Conservation (phyloP, 2,888 invertebrate genomes). For the Lottia scabra region DNA sequence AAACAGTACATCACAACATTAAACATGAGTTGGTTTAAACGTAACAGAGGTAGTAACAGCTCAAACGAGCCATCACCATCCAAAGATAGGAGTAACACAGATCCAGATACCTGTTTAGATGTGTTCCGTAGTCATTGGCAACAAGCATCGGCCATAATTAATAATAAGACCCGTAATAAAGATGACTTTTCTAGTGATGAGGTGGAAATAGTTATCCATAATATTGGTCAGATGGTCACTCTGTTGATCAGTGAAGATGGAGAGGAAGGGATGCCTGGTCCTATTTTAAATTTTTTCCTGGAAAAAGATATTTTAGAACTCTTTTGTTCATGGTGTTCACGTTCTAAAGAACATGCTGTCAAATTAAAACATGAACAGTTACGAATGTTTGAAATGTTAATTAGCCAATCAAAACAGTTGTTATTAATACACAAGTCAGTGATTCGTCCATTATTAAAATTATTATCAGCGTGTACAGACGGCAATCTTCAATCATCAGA, state of each 20-base stretch:
- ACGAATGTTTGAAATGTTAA: slow-evolving; percentile 86
- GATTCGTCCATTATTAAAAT: slow-evolving; percentile 84
- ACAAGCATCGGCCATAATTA: slow-evolving; percentile 83
- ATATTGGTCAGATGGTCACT: slow-evolving; percentile 90
- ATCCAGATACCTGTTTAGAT: slow-evolving; percentile 83
- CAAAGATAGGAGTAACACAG: slow-evolving; percentile 70
- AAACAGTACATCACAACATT: too few species aligned
- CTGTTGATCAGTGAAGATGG: slow-evolving; percentile 81
- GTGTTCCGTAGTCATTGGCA: slow-evolving; percentile 96
- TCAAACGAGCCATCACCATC: not conserved
- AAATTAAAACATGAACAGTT: slow-evolving; percentile 88
- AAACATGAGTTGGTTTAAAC: slow-evolving; percentile 29
- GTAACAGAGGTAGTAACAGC: slow-evolving; percentile 20
- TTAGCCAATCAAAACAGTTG: slow-evolving; percentile 84
- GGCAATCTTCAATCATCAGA: slow-evolving; percentile 32
- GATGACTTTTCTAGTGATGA: slow-evolving; percentile 75
- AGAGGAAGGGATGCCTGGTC: slow-evolving; percentile 70
- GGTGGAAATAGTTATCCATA: slow-evolving; percentile 89
- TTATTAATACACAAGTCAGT: slow-evolving; percentile 88
- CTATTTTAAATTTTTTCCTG: slow-evolving; percentile 79
- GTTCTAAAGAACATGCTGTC: slow-evolving; percentile 82
- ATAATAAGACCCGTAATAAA: slow-evolving; percentile 17
- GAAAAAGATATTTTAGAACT: slow-evolving; percentile 88
- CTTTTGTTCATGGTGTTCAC: slow-evolving; percentile 85
- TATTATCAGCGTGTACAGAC: slow-evolving; percentile 75